Base-by-base conservation (phyloP, 2,797 vertebrate species). In the Propithecus deckenii region DNA sequence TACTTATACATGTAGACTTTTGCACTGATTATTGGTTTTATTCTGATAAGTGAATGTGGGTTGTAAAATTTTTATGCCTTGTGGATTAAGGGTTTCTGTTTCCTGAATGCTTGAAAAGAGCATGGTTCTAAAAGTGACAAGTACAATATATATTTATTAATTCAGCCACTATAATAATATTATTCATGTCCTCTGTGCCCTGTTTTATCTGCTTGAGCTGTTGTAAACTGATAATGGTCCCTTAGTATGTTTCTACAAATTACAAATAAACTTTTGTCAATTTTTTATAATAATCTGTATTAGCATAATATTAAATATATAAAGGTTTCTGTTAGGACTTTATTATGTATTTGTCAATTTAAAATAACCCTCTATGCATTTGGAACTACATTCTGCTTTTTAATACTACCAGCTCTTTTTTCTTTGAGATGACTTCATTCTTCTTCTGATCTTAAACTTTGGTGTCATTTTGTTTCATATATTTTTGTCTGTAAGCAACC, bases 231-330 rank as follows among this genome's bases (percentile, higher is more conserved):
- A 61, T 89, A 80, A 86, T 86, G 41, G 35, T 46, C 13, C 46
- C 78, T 93, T 55, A 74, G 74, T 80, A 17, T 86, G 43, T 85
- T 17, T 94, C 23, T 96, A 76, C 55, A 89, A 67, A 74, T 89
- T 96, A 76, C 55, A 86, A 67, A 78, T 91, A 25, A 79, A 20
- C 22, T 32, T 89, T 85, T 97, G 46, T 97, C 57, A 91, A 46
- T 61, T 89, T 94, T 86, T 91, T 6, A 25, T 89, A 89, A 76
- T 12, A 86, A 41, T 85, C 84, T 95, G 41, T 84, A 81, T 85
- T 89, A 57, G n/a, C 17, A 43, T 48, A 59, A 48, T 67, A 59
- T 84, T 67, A 87, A 83, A 59, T 59, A 38, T 30, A 71, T 48
- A 52, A 89, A 50, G n/a, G 4, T 91, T 93, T 28, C 59, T 93